These are phyloP conservation scores for Fabriciana adippe DNA, from an alignment of 2,888 invertebrate species.

Conservation along the genomic window DNA sequence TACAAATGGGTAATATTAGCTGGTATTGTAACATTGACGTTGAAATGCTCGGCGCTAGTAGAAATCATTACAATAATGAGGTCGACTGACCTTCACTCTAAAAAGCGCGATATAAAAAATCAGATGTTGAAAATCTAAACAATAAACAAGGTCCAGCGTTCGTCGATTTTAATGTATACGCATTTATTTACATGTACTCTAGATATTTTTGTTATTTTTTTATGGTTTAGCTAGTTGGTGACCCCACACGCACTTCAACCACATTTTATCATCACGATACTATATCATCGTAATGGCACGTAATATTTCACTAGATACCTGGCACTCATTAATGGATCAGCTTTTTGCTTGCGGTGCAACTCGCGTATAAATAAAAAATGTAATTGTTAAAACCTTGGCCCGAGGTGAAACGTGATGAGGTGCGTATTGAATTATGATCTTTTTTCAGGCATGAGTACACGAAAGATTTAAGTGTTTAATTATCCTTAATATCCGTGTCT, in stretches of 20 bases:
- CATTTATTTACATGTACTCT: constrained; percentile 34
- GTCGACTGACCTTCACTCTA: constrained; percentile 58
- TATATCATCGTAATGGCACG: constrained; percentile 52
- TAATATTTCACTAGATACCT: constrained; percentile 53
- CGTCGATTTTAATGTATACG: constrained; percentile 47
- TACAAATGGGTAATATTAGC: background rate
- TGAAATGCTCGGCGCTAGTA: constrained; percentile 25
- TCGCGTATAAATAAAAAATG: constrained; percentile 45
- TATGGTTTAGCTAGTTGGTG: constrained; percentile 68
- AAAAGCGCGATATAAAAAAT: constrained; percentile 47
- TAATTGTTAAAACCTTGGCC: constrained; percentile 47
- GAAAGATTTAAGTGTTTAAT: constrained; percentile 19
- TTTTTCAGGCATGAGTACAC: constrained; percentile 35
- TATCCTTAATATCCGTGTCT: constrained; percentile 19
- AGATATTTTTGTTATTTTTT: constrained; percentile 47
- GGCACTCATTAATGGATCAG: constrained; percentile 58
- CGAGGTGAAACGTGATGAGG: constrained; percentile 51
- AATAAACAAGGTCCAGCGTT: constrained; percentile 54
- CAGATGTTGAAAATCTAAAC: constrained; percentile 38
- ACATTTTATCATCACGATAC: constrained; percentile 69
- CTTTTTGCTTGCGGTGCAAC: constrained; percentile 64
- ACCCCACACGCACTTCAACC: constrained; percentile 73
- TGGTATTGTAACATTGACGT: constrained; percentile 21
- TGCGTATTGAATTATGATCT: constrained; percentile 42
- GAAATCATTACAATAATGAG: constrained; percentile 60